phyloP scores from a whole-genome alignment of 1,140 invertebrate genomes.

The Dinothrombium tinctorium region DNA sequence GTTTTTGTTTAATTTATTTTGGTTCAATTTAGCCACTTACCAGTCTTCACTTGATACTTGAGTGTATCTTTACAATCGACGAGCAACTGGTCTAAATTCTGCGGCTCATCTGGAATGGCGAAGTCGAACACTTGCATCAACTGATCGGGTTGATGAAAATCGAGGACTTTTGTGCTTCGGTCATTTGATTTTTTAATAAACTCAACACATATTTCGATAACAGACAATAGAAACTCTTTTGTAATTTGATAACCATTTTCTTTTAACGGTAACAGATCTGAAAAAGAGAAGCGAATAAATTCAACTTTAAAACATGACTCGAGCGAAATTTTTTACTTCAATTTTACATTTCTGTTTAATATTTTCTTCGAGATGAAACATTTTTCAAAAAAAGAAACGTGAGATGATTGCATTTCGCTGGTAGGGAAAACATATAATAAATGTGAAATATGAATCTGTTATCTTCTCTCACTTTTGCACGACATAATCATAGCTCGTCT shows the following conservation, averaged over 20 bases:
- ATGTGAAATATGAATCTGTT: too few relatives aligned
- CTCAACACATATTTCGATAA: slow-evolving; percentile 63
- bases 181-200: slow-evolving; percentile 69
- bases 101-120: slow-evolving; percentile 51
- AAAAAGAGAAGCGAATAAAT: slow-evolving; percentile 2
- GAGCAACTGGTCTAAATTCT: slow-evolving; percentile 61
- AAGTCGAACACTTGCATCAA: slow-evolving; percentile 63
- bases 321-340: too few relatives aligned
- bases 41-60: slow-evolving; percentile 89
- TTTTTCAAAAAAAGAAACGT: too few relatives aligned
- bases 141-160: slow-evolving; percentile 81
- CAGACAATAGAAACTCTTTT: slow-evolving; percentile 51
- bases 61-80: slow-evolving; percentile 72
- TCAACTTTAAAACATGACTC: neutral
- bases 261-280: slow-evolving; percentile 55
- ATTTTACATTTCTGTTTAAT: too few relatives aligned
- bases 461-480: too few relatives aligned
- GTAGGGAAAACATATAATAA: too few relatives aligned
- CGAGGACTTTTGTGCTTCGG: slow-evolving; percentile 53
- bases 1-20: neutral
- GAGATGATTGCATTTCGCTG: too few relatives aligned
- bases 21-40: slow-evolving; percentile 36
- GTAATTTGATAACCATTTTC: slow-evolving; percentile 39
- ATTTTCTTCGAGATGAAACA: too few relatives aligned
- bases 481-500: too few relatives aligned